Percentiles rank a stretch among this genome's conserved stretches.
Conservation (phyloP, 2,797 vertebrate species). For the Semotilus atromaculatus region DNA sequence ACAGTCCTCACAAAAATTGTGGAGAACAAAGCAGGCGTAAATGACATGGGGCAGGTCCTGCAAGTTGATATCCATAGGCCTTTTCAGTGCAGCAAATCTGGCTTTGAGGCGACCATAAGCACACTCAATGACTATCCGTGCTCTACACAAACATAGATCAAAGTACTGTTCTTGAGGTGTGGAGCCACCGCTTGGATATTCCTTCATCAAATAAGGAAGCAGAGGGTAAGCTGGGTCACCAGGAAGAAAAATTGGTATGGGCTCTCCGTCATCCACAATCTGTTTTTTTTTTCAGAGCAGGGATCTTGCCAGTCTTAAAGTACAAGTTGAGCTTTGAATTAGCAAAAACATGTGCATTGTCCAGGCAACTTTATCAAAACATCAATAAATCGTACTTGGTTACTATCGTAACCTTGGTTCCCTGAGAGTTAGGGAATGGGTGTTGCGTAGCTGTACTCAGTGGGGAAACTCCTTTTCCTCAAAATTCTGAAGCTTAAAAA, state of each 20-base stretch:
- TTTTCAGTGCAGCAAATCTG: too few relatives aligned
- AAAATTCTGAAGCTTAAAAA: too few relatives aligned
- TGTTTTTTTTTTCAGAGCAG: conserved; percentile 10
- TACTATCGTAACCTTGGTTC: too few relatives aligned
- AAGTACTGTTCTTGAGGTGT: conserved; percentile 47
- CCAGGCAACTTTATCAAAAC: neutral
- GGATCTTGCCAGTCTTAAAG: conserved; percentile 35
- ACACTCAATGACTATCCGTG: conserved; percentile 43
- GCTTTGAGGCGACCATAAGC: conserved; percentile 51
- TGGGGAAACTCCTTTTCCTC: too few relatives aligned
- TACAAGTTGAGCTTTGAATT: conserved; percentile 30
- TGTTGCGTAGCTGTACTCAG: too few relatives aligned
- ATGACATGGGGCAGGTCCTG: too few relatives aligned
- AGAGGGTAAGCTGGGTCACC: conserved; percentile 22
- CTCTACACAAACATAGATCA: conserved; percentile 43
- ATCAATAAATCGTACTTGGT: neutral
- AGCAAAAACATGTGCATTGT: conserved; percentile 9
- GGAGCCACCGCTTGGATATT: conserved; percentile 20
- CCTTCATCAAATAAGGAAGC: conserved; percentile 50
- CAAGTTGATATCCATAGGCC: too few relatives aligned
- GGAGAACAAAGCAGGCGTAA: too few relatives aligned
- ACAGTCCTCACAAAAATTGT: too few relatives aligned
- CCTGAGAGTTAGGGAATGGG: too few relatives aligned
- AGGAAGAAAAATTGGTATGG: conserved; percentile 37
- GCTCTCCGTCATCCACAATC: conserved; percentile 36